Conservation (phyloP, 2,113 vertebrate genomes). For the Hemiscyllium ocellatum region DNA sequence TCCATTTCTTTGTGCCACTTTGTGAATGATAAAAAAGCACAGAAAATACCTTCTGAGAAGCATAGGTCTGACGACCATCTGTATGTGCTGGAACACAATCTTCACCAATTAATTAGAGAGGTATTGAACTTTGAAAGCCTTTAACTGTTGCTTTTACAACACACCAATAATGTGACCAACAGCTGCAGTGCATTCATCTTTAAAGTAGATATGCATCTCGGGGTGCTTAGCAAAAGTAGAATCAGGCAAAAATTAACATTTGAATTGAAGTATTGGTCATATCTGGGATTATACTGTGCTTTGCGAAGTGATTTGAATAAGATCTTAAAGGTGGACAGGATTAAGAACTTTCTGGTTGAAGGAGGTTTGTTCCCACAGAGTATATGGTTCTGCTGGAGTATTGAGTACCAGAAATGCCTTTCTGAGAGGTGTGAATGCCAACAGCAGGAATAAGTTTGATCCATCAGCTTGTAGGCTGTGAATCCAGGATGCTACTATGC, state of each 20-base stretch:
- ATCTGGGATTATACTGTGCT: neutral
- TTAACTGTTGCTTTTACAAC: neutral
- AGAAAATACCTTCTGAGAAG: constrained; percentile 70
- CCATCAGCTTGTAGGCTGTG: too few species aligned
- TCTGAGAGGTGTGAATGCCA: too few species aligned
- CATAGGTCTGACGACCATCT: constrained; percentile 83
- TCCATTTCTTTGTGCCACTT: constrained; percentile 94
- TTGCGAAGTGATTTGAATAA: neutral
- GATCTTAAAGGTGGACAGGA: neutral
- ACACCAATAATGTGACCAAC: neutral
- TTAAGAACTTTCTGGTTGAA: neutral
- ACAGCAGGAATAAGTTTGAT: too few species aligned
- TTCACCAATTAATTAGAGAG: constrained; percentile 95
- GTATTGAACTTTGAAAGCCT: neutral
- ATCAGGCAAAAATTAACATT: neutral
- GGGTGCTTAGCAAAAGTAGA: neutral
- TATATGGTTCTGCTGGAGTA: neutral
- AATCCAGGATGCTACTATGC: too few species aligned
- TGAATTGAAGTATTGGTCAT: neutral
- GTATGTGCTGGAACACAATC: constrained; percentile 89
- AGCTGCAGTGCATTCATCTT: neutral
- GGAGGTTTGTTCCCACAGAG: neutral
- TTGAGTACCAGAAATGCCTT: neutral
- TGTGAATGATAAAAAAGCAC: constrained; percentile 81
- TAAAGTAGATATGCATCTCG: neutral